phyloP scores from a whole-genome alignment of 2,797 vertebrate genomes.

The Chrosomus eos region DNA sequence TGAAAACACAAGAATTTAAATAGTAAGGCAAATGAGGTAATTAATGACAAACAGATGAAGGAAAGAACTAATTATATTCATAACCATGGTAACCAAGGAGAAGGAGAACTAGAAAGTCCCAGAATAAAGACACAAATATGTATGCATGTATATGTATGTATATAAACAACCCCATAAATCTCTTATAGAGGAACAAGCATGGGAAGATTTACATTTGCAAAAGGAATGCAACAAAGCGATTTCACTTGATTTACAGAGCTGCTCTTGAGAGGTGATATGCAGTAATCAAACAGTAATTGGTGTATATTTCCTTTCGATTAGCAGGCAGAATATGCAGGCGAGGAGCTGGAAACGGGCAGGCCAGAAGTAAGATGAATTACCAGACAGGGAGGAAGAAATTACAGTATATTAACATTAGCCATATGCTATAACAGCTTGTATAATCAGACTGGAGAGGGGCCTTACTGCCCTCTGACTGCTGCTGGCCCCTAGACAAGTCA shows the following conservation, averaged over 20 bases:
- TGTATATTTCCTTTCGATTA: constrained; percentile 47
- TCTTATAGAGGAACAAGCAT: neutral
- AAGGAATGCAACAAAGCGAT: constrained; percentile 3
- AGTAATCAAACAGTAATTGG: constrained; percentile 49
- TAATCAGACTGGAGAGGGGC: constrained; percentile 16
- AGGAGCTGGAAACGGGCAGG: constrained; percentile 24
- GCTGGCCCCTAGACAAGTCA: neutral
- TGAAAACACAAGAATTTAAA: too few relatives aligned
- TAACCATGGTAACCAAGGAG: too few relatives aligned
- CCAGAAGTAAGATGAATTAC: constrained; percentile 46
- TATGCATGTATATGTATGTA: neutral
- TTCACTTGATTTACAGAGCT: constrained; percentile 41
- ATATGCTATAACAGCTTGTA: constrained; percentile 8
- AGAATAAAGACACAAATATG: too few relatives aligned
- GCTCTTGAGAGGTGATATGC: constrained; percentile 29
- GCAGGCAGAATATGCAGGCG: constrained; percentile 28
- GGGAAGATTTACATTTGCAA: constrained; percentile 53
- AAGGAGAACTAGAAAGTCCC: too few relatives aligned
- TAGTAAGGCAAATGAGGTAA: too few relatives aligned
- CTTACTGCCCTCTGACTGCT: neutral
- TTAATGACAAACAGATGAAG: too few relatives aligned
- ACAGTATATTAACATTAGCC: constrained; percentile 15
- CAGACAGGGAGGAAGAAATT: constrained; percentile 28
- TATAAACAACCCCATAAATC: neutral
- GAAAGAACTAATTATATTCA: too few relatives aligned